Evolutionary conservation across 2,797 vertebrate species (phyloP).

Genomic region (Poeciliopsis gracilis): DNA sequence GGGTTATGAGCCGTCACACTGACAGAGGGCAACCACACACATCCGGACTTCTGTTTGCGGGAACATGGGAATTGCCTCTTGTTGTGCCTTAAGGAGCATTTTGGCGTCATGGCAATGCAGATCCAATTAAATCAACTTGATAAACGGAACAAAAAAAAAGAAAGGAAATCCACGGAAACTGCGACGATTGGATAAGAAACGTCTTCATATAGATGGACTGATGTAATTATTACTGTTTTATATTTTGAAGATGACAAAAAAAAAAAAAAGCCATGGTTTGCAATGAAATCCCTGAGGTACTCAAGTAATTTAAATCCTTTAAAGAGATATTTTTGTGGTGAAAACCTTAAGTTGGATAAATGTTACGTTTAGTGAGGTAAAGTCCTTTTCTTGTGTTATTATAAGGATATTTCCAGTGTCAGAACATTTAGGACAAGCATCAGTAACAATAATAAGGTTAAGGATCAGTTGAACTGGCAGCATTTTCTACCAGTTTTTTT

Average conservation of each 20-base stretch:
- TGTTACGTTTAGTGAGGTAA: slow-evolving; percentile 79
- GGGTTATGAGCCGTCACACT: slow-evolving; percentile 74
- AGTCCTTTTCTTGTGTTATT: slow-evolving; percentile 75
- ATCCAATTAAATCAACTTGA: slow-evolving; percentile 87
- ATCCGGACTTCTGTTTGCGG: slow-evolving; percentile 89
- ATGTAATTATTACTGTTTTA: slow-evolving; percentile 64
- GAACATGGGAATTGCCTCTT: slow-evolving; percentile 88
- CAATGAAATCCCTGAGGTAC: slow-evolving; percentile 83
- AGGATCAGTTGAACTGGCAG: slow-evolving; percentile 48
- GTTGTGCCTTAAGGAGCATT: slow-evolving; percentile 98
- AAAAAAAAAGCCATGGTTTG: slow-evolving; percentile 93
- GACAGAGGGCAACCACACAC: slow-evolving; percentile 86
- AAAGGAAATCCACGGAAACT: slow-evolving; percentile 6
- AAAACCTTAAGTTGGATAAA: slow-evolving; percentile 76
- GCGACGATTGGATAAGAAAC: slow-evolving; percentile 71
- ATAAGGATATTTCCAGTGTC: slow-evolving; percentile 72
- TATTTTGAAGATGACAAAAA: slow-evolving; percentile 78
- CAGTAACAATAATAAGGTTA: slow-evolving; percentile 52
- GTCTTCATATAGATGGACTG: slow-evolving; percentile 66
- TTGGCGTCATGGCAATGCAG: slow-evolving; percentile 92
- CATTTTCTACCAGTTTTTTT: slow-evolving; percentile 49
- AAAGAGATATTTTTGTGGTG: slow-evolving; percentile 77
- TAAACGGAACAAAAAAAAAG: slow-evolving; percentile 51
- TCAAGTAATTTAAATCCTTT: slow-evolving; percentile 70
- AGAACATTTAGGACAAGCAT: slow-evolving; percentile 70